Conservation (phyloP, 2,888 invertebrate genomes). For the Zygothrica quintamaculata region DNA sequence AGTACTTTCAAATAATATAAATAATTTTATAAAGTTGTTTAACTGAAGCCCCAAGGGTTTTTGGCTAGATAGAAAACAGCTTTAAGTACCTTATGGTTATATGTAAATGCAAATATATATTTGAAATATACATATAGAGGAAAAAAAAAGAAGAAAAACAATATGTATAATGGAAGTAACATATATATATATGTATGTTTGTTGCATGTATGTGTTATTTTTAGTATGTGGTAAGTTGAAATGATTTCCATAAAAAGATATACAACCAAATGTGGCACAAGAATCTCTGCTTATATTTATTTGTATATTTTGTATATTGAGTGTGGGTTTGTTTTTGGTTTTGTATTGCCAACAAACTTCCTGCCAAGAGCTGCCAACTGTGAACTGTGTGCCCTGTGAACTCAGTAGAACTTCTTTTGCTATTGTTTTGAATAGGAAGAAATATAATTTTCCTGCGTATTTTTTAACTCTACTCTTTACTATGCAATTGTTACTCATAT, state of each 20-base stretch:
- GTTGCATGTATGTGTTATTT: background rate
- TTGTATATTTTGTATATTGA: conserved; percentile 14
- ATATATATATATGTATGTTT: conserved; percentile 1
- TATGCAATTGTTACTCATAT: conserved; percentile 18
- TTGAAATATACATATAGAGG: no score
- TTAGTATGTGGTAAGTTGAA: conserved; percentile 11
- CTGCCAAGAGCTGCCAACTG: conserved; percentile 14
- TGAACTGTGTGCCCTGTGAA: no score
- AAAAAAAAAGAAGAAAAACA: conserved; percentile 3
- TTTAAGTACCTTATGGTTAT: no score
- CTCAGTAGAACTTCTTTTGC: conserved; percentile 25
- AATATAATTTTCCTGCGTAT: conserved; percentile 69
- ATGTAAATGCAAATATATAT: background rate
- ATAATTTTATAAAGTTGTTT: no score
- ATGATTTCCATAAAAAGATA: conserved; percentile 41
- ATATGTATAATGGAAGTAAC: background rate
- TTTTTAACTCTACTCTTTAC: conserved; percentile 34
- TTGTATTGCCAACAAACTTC: conserved; percentile 17
- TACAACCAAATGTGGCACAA: conserved; percentile 28
- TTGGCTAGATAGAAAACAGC: no score
- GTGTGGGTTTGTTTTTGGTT: conserved; percentile 21
- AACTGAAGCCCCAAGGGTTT: no score
- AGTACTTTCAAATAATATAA: background rate
- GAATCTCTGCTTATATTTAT: conserved; percentile 18
- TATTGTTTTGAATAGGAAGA: conserved; percentile 62